Evolutionary conservation across 2,888 invertebrate species (phyloP), one percentile per base, ranked within the genome.

Genomic region (Chrysina gloriosa): DNA sequence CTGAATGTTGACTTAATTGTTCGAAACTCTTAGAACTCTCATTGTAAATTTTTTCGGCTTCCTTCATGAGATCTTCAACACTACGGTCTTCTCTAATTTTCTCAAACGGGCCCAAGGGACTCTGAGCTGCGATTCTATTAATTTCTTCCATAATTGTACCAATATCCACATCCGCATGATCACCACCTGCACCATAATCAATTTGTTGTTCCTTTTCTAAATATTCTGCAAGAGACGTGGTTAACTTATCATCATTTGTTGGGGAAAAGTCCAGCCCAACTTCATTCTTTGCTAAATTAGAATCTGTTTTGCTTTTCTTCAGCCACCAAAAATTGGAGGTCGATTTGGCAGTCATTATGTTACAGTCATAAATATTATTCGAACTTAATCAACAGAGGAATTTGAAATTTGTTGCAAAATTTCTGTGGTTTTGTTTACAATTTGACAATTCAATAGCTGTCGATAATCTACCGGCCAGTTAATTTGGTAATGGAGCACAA

Each of bases 141-240:
- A 91, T 90, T 82, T 91, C 90, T 76, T 86, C 89, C 73, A 91
- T 88, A 78, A 91, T 89, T 81, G 87, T 87, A 73, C 88, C 90
- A 5, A 90, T 87, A 81, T 90, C 90, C 56, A 87, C 85, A 73
- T 88, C 88, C 48, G 84, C 85, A 23, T 73, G 70, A 52, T 76
- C 72, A 42, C 78, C 77, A 34, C 69, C 74, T 73, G 63, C 70
- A 16, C 72, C 71, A 7, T 72, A 76, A 47, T 77, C 70, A 16
- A 74, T 29, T 45, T 77, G 75, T 25, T 77, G 78, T 67, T 83
- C 83, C 69, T 79, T 79, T 69, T 81, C 81, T 27, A 83, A 71
- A 69, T 80, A 79, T 70, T 82, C 81, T n/a, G 77, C 78, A 23
- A 83, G 73, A 5, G 81, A 81, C 68, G 76, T 77, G 21, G 80